A percentile compares a stretch with the other conserved stretches of the same genome.
phyloP scores from a whole-genome alignment of 2,888 invertebrate species.

The Caenorhabditis sp. region DNA sequence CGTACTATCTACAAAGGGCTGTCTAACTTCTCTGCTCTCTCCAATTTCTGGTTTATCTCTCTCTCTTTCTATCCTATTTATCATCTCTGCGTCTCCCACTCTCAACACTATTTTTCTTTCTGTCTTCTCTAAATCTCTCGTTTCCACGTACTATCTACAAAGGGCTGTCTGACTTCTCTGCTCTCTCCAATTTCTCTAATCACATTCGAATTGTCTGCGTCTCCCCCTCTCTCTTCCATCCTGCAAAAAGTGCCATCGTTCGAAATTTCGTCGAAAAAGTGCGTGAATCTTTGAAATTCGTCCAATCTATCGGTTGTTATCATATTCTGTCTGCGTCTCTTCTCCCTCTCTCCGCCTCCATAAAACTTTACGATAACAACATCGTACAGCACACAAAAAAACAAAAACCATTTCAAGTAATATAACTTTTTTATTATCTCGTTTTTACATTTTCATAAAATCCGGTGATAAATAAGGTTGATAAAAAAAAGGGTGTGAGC shows the following conservation, averaged over 20 bases:
- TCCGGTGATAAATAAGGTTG: background rate
- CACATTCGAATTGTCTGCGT: background rate
- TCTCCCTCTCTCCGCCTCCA: too few species aligned
- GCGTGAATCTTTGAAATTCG: constrained; percentile 3
- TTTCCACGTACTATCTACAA: too few species aligned
- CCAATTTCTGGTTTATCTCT: background rate
- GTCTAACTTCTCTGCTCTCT: background rate
- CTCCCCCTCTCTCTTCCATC: background rate
- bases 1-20: background rate
- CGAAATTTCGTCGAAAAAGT: background rate
- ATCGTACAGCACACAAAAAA: too few species aligned
- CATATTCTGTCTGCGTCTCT: constrained; percentile 1
- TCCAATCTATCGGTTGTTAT: background rate
- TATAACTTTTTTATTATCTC: background rate
- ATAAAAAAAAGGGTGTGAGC: background rate
- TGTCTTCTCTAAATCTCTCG: too few species aligned
- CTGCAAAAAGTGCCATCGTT: background rate
- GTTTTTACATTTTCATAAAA: background rate
- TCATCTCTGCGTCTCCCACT: background rate
- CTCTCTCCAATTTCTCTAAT: background rate
- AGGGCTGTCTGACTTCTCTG: too few species aligned
- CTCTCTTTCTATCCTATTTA: background rate
- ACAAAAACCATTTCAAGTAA: too few species aligned
- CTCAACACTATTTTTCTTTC: too few species aligned
- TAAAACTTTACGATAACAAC: too few species aligned